Base-by-base conservation (phyloP, 2,797 vertebrate species). In the Hyperoplus immaculatus region DNA sequence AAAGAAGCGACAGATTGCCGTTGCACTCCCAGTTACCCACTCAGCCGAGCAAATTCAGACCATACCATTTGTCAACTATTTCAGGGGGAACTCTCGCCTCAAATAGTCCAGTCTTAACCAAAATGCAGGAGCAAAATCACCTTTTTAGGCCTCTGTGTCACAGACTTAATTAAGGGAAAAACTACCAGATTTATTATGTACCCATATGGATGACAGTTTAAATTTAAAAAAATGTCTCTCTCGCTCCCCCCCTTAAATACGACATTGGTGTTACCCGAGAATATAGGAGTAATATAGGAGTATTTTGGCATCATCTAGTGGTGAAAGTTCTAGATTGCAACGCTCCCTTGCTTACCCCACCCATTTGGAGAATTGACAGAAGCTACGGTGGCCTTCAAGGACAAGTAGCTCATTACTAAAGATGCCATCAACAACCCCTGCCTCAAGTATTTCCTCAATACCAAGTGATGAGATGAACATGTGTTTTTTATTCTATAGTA, bases 51-150 rank as follows among this genome's bases (percentile, higher is more conserved):
- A 5, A 69, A 80, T 72, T 75, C 78, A 82, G 94, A 94, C 83
- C 54, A 50, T 85, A 94, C 93, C 94, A 94, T 92, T 84, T 67
- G 65, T 68, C 73, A 49, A 71, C 62, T 54, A 67, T 50, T 77
- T 81, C 80, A 78, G 91, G 92, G 92, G 91, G 88, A 69, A n/a
- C 51, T 55, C 54, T 43, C 38, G 5, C 39, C 45, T 51, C 59
- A 59, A 41, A 79, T 18, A 16, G 49, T 66, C 57, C 39, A 6
- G 51, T 62, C 76, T 45, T 57, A 39, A 69, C 66, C 60, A 62
- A 21, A 29, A 11, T 14, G 18, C 50, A 77, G 15, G 7, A 65
- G 13, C 51, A 56, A 61, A 57, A 61, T 14, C 12, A 9, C 41
- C 2, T 6, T 45, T 41, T 43, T 38, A 18, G 38, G 21, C 6